These are phyloP conservation scores for Paguma larvata DNA, from an alignment of 2,797 vertebrate genomes.

Conservation along the genomic window DNA sequence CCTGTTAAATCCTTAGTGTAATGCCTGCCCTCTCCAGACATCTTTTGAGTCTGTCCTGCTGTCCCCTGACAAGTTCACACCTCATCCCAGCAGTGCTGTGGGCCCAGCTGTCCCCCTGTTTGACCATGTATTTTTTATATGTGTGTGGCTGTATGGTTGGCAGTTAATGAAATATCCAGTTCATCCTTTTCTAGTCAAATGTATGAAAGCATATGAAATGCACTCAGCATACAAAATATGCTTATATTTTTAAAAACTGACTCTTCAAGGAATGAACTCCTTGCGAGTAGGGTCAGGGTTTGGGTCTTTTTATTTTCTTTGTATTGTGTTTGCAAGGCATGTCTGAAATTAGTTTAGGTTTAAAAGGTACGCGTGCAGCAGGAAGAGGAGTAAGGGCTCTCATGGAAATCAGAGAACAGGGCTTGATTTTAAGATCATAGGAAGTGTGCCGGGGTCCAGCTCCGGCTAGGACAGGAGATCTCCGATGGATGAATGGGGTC, in stretches of 20 bases:
- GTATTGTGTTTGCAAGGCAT: neutral
- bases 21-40: neutral
- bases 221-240: neutral
- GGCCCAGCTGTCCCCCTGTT: neutral
- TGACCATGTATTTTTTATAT: neutral
- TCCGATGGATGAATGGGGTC: too few species aligned
- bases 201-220: neutral
- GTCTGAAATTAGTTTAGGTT: conserved; percentile 46
- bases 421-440: conserved; percentile 32
- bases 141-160: neutral
- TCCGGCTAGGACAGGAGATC: too few species aligned
- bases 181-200: conserved; percentile 51
- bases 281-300: neutral
- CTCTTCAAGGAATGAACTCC: neutral
- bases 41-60: neutral
- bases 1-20: neutral
- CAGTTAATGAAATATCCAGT: neutral
- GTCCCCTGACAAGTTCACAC: neutral
- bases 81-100: neutral
- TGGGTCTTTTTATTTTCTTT: neutral
- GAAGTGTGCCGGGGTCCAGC: neutral
- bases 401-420: neutral
- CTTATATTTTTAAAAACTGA: neutral
- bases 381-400: neutral
- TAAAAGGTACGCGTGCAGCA: neutral